These are phyloP conservation scores for Leucosticte australis DNA, from an alignment of 2,113 vertebrate species.

Conservation along the genomic window DNA sequence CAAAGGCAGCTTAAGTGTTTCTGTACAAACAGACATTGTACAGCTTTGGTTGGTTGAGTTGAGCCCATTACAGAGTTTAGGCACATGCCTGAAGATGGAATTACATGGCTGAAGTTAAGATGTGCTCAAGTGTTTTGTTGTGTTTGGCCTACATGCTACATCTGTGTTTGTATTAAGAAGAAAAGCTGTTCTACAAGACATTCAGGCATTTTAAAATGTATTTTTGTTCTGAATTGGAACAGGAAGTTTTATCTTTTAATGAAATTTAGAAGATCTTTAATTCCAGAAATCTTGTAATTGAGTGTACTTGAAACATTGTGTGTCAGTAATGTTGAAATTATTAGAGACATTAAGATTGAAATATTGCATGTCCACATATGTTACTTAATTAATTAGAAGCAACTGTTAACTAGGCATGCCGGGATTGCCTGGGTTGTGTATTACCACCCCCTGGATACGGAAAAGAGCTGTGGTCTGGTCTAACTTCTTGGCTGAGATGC, in stretches of 20 bases:
- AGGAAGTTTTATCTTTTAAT: conserved; percentile 28
- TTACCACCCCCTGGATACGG: neutral
- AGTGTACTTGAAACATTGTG: neutral
- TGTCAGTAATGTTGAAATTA: conserved; percentile 8
- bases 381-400: conserved; percentile 50
- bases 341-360: conserved; percentile 50
- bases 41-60: neutral
- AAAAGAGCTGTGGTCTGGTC: neutral
- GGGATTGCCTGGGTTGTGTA: neutral
- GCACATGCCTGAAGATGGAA: conserved; percentile 2
- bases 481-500: neutral
- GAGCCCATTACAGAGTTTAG: neutral
- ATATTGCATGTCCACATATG: conserved; percentile 51
- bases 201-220: neutral
- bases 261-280: conserved; percentile 16
- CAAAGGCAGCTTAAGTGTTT: neutral
- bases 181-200: conserved; percentile 49
- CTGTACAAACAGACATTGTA: neutral
- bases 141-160: conserved; percentile 12
- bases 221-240: conserved; percentile 39
- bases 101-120: neutral
- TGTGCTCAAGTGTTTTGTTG: conserved; percentile 8
- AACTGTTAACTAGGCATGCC: conserved; percentile 18
- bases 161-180: conserved; percentile 56
- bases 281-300: conserved; percentile 24